These are phyloP conservation scores for Parascotia fuliginaria DNA, from an alignment of 2,888 invertebrate species.

Conservation along the genomic window DNA sequence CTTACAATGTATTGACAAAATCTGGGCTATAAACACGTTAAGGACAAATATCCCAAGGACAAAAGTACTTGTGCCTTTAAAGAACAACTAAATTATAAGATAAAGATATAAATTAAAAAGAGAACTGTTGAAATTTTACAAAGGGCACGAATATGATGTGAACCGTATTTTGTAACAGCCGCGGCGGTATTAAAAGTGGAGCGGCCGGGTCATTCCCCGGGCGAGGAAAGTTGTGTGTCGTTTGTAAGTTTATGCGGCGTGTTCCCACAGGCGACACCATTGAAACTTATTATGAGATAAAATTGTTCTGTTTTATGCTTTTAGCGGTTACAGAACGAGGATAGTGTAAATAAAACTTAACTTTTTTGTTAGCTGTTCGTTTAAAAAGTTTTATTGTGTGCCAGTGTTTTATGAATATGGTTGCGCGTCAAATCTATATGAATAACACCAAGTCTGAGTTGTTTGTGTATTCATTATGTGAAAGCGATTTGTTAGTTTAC, in stretches of 20 bases:
- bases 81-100: background rate
- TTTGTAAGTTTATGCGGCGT: constrained; percentile 60
- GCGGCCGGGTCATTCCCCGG: constrained; percentile 39
- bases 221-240: constrained; percentile 49
- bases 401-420: background rate
- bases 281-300: constrained; percentile 66
- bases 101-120: background rate
- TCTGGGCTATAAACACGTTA: too few species aligned
- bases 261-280: constrained; percentile 55
- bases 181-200: constrained; percentile 37
- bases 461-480: too few species aligned
- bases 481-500: too few species aligned
- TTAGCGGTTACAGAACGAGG: constrained; percentile 48
- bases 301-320: constrained; percentile 59
- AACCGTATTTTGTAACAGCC: constrained; percentile 5
- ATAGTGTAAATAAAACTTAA: constrained; percentile 20
- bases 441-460: too few species aligned
- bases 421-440: too few species aligned
- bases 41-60: too few species aligned
- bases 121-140: constrained; percentile 2
- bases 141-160: constrained; percentile 2
- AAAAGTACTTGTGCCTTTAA: too few species aligned
- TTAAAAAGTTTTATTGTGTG: background rate
- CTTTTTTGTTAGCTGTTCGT: constrained; percentile 4
- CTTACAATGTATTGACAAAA: too few species aligned